phyloP scores from a whole-genome alignment of 2,113 vertebrate species.

The Gambusia affinis region DNA sequence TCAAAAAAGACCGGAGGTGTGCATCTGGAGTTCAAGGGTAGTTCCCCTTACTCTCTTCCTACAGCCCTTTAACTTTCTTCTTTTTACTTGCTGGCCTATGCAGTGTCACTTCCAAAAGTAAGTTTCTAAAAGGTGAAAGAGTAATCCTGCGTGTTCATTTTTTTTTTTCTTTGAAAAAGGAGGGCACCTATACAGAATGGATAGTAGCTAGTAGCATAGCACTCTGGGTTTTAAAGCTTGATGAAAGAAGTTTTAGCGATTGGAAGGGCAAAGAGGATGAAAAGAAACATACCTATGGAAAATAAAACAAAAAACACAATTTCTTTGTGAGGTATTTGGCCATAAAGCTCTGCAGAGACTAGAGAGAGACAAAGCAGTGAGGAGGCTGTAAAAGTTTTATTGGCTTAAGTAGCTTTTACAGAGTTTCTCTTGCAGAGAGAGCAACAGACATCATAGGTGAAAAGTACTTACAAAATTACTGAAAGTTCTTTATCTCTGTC shows the following conservation, averaged over 20 bases:
- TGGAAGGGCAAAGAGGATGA: slow-evolving; percentile 36
- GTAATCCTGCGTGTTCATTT: slow-evolving; percentile 22
- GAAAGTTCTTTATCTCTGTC: slow-evolving; percentile 53
- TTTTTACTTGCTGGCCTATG: slow-evolving; percentile 13
- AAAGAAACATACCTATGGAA: neutral
- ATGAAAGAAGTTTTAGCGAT: slow-evolving; percentile 45
- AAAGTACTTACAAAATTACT: slow-evolving; percentile 42
- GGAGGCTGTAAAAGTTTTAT: slow-evolving; percentile 52
- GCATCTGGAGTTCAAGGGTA: slow-evolving; percentile 46
- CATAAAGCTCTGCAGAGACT: slow-evolving; percentile 36
- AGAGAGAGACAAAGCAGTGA: slow-evolving; percentile 29
- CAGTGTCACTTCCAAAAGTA: slow-evolving; percentile 41
- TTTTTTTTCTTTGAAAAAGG: slow-evolving; percentile 12
- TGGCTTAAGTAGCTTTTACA: slow-evolving; percentile 31
- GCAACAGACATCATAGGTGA: slow-evolving; percentile 48
- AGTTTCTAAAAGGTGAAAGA: slow-evolving; percentile 57
- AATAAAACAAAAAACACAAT: slow-evolving; percentile 31
- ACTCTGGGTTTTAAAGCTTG: neutral
- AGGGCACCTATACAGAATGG: slow-evolving; percentile 13
- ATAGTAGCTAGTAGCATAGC: slow-evolving; percentile 5
- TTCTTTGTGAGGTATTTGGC: slow-evolving; percentile 35
- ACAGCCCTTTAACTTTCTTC: slow-evolving; percentile 43
- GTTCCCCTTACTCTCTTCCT: slow-evolving; percentile 38
- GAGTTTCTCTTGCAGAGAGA: slow-evolving; percentile 44
- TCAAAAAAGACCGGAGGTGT: slow-evolving; percentile 63